Conservation (phyloP, 2,797 vertebrate genomes). For the Astyanax mexicanus region DNA sequence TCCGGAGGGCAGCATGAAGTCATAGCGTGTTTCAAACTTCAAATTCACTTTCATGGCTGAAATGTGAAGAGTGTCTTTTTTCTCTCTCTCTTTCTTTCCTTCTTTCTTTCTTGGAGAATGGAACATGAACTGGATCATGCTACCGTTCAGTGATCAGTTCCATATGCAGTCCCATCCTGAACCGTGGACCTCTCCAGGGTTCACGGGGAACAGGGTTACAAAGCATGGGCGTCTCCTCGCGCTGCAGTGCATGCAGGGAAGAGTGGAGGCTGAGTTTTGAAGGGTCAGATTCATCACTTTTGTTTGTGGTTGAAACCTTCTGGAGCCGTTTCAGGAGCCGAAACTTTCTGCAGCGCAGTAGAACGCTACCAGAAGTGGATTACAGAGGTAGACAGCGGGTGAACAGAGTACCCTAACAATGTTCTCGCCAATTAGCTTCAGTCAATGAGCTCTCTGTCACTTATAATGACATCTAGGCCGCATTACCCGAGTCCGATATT, state of each 20-base stretch:
- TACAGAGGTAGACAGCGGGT: constrained; percentile 3
- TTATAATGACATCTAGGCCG: constrained; percentile 41
- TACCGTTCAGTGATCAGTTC: constrained; percentile 57
- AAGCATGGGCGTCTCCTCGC: constrained; percentile 27
- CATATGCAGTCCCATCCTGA: constrained; percentile 49
- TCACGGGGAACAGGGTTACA: constrained; percentile 28
- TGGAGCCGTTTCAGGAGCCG: too few species aligned
- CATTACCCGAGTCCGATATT: constrained; percentile 35
- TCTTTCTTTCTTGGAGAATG: constrained; percentile 1
- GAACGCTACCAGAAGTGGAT: not conserved
- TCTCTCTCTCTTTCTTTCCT: not conserved
- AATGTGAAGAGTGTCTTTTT: constrained; percentile 18
- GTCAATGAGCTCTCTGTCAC: constrained; percentile 46
- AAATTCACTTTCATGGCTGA: constrained; percentile 51
- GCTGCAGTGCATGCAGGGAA: constrained; percentile 7
- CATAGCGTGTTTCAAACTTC: constrained; percentile 40
- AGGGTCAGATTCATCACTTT: constrained; percentile 31
- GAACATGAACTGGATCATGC: constrained; percentile 28
- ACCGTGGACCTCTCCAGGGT: constrained; percentile 31
- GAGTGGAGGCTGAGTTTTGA: constrained; percentile 8
- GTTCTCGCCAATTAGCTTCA: constrained; percentile 30
- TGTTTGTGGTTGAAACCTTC: constrained; percentile 12
- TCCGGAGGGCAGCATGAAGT: constrained; percentile 30
- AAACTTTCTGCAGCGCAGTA: constrained; percentile 1
- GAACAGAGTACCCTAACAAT: constrained; percentile 8